Conservation (phyloP, 2,797 vertebrate species). For the Argentina silus region DNA sequence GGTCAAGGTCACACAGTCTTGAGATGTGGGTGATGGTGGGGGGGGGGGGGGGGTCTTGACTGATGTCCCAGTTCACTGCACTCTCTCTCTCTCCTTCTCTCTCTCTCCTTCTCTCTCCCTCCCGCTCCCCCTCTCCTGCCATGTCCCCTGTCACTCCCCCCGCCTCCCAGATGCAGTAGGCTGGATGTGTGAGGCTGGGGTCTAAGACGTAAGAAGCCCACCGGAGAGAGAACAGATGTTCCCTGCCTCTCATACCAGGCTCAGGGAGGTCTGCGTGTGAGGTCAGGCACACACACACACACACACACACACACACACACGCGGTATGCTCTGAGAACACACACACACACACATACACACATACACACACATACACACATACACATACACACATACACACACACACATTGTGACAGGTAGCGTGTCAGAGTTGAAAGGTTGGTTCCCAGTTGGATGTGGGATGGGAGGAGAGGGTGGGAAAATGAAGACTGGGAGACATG, state of each 20-base stretch:
- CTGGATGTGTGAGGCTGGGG: constrained; percentile 63
- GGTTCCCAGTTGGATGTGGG: too few relatives aligned
- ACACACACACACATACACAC: constrained; percentile 21
- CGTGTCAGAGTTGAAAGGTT: neutral
- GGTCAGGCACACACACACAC: neutral
- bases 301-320: constrained; percentile 17
- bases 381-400: neutral
- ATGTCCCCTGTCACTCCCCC: constrained; percentile 16
- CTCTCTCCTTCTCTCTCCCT: constrained; percentile 13
- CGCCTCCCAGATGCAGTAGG: constrained; percentile 64
- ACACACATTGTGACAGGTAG: neutral
- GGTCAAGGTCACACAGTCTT: constrained; percentile 64
- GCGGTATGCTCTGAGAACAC: constrained; percentile 5
- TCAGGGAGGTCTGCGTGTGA: constrained; percentile 29
- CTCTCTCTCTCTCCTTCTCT: constrained; percentile 30
- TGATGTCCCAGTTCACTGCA: constrained; percentile 62
- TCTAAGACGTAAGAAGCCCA: constrained; percentile 73
- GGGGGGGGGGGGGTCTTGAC: constrained; percentile 55
- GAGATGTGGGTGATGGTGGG: constrained; percentile 57
- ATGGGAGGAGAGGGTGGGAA: too few relatives aligned
- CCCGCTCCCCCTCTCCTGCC: constrained; percentile 5
- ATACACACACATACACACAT: neutral
- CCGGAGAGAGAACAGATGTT: constrained; percentile 79
- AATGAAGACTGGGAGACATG: too few relatives aligned
- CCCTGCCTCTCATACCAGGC: constrained; percentile 67